A percentile compares a stretch with the other conserved stretches of the same genome.
phyloP scores from a whole-genome alignment of 2,888 invertebrate genomes.

The Halictus ligatus region DNA sequence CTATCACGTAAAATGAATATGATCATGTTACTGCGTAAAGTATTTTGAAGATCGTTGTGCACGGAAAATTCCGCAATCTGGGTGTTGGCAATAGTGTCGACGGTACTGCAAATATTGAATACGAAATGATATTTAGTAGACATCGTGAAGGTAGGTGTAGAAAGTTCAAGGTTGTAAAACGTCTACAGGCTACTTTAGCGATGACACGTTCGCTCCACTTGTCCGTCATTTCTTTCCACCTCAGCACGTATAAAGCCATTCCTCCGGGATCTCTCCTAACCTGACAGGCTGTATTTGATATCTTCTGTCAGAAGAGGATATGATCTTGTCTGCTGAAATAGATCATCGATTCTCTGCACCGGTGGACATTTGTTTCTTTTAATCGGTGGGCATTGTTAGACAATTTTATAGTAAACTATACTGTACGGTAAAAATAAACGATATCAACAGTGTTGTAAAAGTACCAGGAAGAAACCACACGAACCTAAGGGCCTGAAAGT shows the following conservation, averaged over 20 bases:
- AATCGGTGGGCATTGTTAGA: not conserved
- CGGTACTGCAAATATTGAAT: not conserved
- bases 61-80: not conserved
- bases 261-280: conserved; percentile 5
- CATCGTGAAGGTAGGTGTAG: not conserved
- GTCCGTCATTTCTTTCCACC: conserved; percentile 9
- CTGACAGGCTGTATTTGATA: conserved; percentile 24
- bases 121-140: not conserved
- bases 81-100: too few relatives aligned
- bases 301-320: not conserved
- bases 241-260: not conserved
- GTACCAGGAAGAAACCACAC: not conserved
- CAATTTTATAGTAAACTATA: not conserved
- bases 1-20: not conserved
- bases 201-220: not conserved
- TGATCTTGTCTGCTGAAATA: not conserved
- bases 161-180: not conserved
- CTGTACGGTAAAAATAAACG: not conserved
- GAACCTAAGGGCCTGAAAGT: too few relatives aligned
- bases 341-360: not conserved
- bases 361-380: conserved; percentile 2
- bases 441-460: not conserved
- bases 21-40: not conserved
- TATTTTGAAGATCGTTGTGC: not conserved
- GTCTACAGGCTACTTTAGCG: not conserved